A percentile compares a stretch with the other conserved stretches of the same genome.
These are phyloP conservation scores for Dendroctonus ponderosae DNA, from an alignment of 1,140 invertebrate species.

Conservation along the genomic window DNA sequence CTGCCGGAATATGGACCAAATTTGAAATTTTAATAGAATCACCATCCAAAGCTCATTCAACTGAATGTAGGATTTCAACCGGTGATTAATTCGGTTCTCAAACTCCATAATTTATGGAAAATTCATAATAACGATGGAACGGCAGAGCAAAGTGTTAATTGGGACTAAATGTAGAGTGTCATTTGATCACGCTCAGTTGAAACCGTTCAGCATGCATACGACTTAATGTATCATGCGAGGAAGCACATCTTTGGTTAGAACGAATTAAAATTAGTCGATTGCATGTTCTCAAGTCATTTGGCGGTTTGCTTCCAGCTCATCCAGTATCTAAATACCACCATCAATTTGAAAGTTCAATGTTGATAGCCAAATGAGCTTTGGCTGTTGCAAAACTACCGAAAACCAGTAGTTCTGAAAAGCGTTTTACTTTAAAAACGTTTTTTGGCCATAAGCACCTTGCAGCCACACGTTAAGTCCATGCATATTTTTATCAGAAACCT, in stretches of 20 bases:
- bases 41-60: slow-evolving; percentile 1
- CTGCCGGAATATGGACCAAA: too few relatives aligned
- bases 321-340: too few relatives aligned
- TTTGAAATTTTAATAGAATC: slow-evolving; percentile 4
- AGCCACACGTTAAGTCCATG: too few relatives aligned
- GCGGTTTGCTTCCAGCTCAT: too few relatives aligned
- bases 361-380: too few relatives aligned
- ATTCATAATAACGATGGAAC: slow-evolving; percentile 5
- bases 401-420: too few relatives aligned
- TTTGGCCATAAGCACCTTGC: too few relatives aligned
- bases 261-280: background rate
- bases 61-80: background rate
- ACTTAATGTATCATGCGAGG: background rate
- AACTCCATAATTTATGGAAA: slow-evolving; percentile 4
- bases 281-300: background rate
- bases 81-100: background rate
- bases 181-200: background rate
- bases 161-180: background rate
- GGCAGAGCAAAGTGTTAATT: slow-evolving; percentile 3
- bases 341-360: too few relatives aligned
- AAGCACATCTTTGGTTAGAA: background rate
- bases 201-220: slow-evolving; percentile 1
- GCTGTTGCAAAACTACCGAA: too few relatives aligned
- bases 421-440: too few relatives aligned
- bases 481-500: too few relatives aligned